These are phyloP conservation scores for Hypothenemus hampei DNA, from an alignment of 1,140 invertebrate species.

Conservation along the genomic window DNA sequence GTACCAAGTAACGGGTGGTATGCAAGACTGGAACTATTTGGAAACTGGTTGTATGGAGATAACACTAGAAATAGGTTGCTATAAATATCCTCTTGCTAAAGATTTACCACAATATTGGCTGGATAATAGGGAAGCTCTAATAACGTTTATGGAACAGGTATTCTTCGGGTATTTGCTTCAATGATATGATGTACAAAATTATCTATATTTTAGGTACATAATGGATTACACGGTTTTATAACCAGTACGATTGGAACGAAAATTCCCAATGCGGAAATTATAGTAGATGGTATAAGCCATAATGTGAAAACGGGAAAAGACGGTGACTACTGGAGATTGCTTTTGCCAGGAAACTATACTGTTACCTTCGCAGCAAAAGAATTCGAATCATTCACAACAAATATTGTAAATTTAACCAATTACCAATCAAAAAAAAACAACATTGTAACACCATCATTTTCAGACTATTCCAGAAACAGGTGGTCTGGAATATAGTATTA, in stretches of 20 bases:
- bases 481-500: constrained; percentile 69
- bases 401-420: constrained; percentile 27
- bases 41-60: constrained; percentile 90
- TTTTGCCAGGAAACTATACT: constrained; percentile 83
- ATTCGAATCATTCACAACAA: constrained; percentile 38
- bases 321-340: constrained; percentile 92
- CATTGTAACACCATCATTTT: constrained; percentile 14
- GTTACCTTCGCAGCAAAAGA: constrained; percentile 67
- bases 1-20: constrained; percentile 86
- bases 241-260: constrained; percentile 67
- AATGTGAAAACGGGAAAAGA: constrained; percentile 58
- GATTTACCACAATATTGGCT: constrained; percentile 81
- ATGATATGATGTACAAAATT: neutral
- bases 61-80: constrained; percentile 91
- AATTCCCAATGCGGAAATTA: constrained; percentile 70
- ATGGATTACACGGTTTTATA: constrained; percentile 82
- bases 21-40: constrained; percentile 99
- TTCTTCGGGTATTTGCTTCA: neutral
- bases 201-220: constrained; percentile 62
- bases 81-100: constrained; percentile 76
- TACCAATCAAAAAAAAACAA: too few relatives aligned
- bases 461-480: constrained; percentile 64
- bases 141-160: constrained; percentile 85
- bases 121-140: constrained; percentile 79
- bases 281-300: constrained; percentile 69